Base-by-base conservation (phyloP, 2,797 vertebrate species). In the Sylvilagus floridanus region DNA sequence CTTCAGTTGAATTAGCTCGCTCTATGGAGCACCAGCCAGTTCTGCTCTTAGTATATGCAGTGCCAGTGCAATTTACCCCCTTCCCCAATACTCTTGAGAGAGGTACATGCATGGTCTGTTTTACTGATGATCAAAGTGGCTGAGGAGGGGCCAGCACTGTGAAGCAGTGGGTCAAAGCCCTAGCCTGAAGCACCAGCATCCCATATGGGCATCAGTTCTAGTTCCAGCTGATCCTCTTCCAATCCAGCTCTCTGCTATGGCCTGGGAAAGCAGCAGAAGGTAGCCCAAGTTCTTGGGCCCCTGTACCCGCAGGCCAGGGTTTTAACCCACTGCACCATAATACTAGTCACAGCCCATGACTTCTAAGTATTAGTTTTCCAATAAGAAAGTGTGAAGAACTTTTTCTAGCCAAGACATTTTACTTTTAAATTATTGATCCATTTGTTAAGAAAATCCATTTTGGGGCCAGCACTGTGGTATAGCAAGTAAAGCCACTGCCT, bases 371-470 rank as follows among this genome's bases (percentile, higher is more conserved):
- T n/a, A 37, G 35, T 95, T 84, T 78, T 57, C 24, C 57, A 76
- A 19, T 28, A 72, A 62, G 21, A 30, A 76, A n/a, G 5, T 71
- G 5, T 66, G 66, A 95, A 79, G 14, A 60, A 60, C 7, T 91
- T 77, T 95, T 85, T 19, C 37, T 63, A 93, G 66, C 35, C 0
- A 78, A 82, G 42, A 71, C 2, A 63, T 73, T 22, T 47, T 57
- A 75, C 62, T 90, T 90, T 54, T 19, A 72, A 94, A 42, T 35
- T 83, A 10, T 52, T 84, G 1, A 54, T 10, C 47, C n/a, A 52
- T 83, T 87, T 91, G 26, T 84, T 87, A 90, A 75, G 24, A 72
- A 94, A 85, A 79, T 7, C 3, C 8, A 60, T 30, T 84, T 63
- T 47, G 42, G 42, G 42, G 42, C 42, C 42, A 47, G 42, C 42